phyloP scores from a whole-genome alignment of 2,888 invertebrate genomes.

The Melieria crassipennis region DNA sequence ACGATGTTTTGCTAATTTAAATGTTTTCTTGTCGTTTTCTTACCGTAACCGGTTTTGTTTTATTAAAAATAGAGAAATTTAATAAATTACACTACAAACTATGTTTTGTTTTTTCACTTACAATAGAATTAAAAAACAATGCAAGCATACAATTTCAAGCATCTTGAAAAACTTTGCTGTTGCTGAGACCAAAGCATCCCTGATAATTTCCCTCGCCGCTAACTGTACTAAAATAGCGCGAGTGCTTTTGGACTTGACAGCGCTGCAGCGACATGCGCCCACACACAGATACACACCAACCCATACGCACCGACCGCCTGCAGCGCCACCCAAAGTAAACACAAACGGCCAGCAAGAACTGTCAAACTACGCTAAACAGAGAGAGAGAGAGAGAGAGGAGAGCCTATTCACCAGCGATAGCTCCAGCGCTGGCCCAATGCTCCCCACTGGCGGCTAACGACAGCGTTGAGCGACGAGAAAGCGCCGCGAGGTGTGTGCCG shows the following conservation, averaged over 20 bases:
- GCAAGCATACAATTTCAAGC: too few relatives aligned
- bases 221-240: too few relatives aligned
- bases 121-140: too few relatives aligned
- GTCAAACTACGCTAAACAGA: neutral
- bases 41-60: too few relatives aligned
- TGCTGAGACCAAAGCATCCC: too few relatives aligned
- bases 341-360: neutral
- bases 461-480: constrained; percentile 15
- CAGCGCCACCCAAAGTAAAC: constrained; percentile 1
- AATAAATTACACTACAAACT: too few relatives aligned
- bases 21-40: too few relatives aligned
- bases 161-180: too few relatives aligned
- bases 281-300: constrained; percentile 14
- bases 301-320: neutral
- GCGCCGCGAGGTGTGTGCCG: neutral
- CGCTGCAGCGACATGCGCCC: constrained; percentile 7
- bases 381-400: neutral
- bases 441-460: neutral
- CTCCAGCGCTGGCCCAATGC: neutral
- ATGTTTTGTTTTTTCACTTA: too few relatives aligned
- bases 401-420: neutral
- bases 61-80: too few relatives aligned
- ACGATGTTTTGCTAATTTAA: too few relatives aligned
- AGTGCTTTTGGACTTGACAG: neutral
- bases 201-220: too few relatives aligned